Percentiles rank a stretch among this genome's conserved stretches.
Conservation (phyloP, 2,797 vertebrate genomes). For the Scolopax rusticola region DNA sequence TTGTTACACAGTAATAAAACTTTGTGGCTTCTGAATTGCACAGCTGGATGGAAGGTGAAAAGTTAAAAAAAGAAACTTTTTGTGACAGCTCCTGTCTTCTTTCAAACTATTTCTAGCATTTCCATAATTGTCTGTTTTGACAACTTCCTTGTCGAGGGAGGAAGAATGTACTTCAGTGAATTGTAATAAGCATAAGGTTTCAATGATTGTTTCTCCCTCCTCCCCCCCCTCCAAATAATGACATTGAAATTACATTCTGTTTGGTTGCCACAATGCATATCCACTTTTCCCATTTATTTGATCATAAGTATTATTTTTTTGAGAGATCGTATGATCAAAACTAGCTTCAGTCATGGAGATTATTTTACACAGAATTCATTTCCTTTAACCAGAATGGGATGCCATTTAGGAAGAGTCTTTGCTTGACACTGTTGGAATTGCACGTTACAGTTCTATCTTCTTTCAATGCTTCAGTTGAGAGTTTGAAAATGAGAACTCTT, state of each 20-base stretch:
- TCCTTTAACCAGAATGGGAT: background rate
- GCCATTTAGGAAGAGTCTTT: background rate
- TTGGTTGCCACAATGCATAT: constrained; percentile 29
- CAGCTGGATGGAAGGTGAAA: constrained; percentile 55
- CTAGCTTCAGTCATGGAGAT: background rate
- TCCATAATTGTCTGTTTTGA: constrained; percentile 73
- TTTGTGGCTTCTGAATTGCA: constrained; percentile 57
- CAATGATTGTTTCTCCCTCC: constrained; percentile 37
- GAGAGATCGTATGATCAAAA: constrained; percentile 38
- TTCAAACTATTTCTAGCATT: constrained; percentile 67
- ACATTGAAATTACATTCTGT: constrained; percentile 17
- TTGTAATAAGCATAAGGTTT: constrained; percentile 55
- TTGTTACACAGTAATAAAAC: constrained; percentile 42
- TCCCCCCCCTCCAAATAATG: background rate
- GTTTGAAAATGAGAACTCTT: background rate
- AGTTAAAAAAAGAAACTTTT: constrained; percentile 56
- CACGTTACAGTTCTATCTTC: background rate
- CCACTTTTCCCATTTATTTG: constrained; percentile 9
- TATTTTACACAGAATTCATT: constrained; percentile 26
- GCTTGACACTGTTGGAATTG: background rate
- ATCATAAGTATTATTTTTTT: constrained; percentile 50
- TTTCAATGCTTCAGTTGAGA: background rate
- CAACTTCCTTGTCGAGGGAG: constrained; percentile 51
- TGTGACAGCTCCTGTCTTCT: constrained; percentile 52
- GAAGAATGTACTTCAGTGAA: constrained; percentile 49